These are phyloP conservation scores for Pygathrix nemaeus DNA, from an alignment of 2,113 vertebrate genomes.

Conservation along the genomic window DNA sequence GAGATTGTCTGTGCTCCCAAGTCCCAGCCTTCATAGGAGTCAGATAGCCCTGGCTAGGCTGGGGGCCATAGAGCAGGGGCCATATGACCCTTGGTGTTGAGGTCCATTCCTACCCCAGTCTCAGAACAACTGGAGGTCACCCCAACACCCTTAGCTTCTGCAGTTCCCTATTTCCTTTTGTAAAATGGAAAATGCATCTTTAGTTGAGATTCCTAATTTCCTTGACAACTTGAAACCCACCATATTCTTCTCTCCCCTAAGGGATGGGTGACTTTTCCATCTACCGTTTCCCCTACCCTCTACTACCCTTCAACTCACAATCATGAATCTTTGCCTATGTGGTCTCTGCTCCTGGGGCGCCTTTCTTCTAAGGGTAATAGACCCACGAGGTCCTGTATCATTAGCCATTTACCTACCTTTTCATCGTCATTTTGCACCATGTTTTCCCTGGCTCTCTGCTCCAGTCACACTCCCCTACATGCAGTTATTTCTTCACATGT, in stretches of 20 bases:
- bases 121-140: not conserved
- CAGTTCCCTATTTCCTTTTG: not conserved
- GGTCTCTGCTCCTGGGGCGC: not conserved
- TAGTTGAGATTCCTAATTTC: no score
- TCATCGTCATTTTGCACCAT: not conserved
- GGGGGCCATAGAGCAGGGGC: accelerated
- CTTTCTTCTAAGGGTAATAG: not conserved
- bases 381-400: not conserved
- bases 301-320: not conserved
- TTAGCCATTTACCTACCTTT: no score
- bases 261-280: not conserved
- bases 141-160: not conserved
- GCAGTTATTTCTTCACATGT: not conserved
- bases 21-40: accelerated
- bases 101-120: accelerated
- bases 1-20: not conserved
- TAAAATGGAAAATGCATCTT: not conserved
- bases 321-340: no score
- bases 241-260: accelerated
- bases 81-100: not conserved
- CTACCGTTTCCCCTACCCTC: no score
- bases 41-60: not conserved
- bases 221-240: not conserved
- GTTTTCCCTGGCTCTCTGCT: not conserved
- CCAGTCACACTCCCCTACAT: accelerated